These are phyloP conservation scores for Aleiodes leptofemur DNA, from an alignment of 2,888 invertebrate species.

Conservation along the genomic window DNA sequence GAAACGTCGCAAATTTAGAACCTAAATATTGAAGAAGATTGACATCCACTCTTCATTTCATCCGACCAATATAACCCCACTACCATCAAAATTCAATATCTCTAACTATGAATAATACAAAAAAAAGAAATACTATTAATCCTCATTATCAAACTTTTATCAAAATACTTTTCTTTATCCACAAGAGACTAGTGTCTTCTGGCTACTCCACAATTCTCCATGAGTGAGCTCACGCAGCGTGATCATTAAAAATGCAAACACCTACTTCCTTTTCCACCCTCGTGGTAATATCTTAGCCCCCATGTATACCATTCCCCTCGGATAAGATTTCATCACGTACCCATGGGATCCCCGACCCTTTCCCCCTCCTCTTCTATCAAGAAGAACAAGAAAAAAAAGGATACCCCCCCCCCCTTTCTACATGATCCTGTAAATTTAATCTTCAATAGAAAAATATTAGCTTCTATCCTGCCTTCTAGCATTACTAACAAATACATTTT, in stretches of 20 bases:
- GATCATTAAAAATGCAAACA: slow-evolving; percentile 28
- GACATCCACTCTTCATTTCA: too few relatives aligned
- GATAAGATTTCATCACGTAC: slow-evolving; percentile 24
- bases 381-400: neutral
- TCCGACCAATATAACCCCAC: too few relatives aligned
- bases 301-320: slow-evolving; percentile 2
- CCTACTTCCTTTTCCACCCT: slow-evolving; percentile 1
- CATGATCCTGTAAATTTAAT: slow-evolving; percentile 17
- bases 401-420: neutral
- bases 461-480: too few relatives aligned
- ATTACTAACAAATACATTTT: neutral
- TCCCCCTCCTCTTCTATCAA: neutral
- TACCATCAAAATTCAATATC: too few relatives aligned
- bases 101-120: too few relatives aligned
- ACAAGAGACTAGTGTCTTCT: neutral
- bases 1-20: too few relatives aligned
- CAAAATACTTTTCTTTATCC: neutral
- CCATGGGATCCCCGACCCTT: neutral
- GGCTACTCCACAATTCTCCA: slow-evolving; percentile 4
- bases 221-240: slow-evolving; percentile 10
- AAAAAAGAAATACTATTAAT: neutral
- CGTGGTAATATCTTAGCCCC: neutral
- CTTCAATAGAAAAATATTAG: neutral
- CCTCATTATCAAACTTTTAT: neutral
- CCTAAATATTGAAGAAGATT: too few relatives aligned